Conservation (phyloP, 2,888 invertebrate genomes). For the Cryptus armator region DNA sequence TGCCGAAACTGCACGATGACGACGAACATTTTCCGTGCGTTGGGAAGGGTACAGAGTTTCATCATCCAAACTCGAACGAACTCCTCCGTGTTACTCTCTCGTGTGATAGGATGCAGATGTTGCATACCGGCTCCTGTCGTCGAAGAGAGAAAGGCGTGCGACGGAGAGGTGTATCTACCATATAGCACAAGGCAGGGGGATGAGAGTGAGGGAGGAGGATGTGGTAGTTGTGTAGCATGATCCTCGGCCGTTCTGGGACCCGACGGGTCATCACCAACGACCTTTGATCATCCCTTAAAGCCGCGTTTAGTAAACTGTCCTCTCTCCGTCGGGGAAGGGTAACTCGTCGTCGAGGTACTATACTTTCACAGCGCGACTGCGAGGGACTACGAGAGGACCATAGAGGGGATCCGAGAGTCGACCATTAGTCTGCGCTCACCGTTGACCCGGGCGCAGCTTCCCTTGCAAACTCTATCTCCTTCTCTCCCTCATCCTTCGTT, state of each 20-base stretch:
- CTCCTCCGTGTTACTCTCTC: neutral
- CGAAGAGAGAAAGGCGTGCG: slow-evolving; percentile 9
- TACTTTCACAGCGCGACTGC: slow-evolving; percentile 29
- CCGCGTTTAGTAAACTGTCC: slow-evolving; percentile 59
- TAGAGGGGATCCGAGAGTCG: slow-evolving; percentile 39
- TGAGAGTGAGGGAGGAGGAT: neutral
- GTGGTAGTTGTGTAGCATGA: slow-evolving; percentile 9
- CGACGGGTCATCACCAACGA: slow-evolving; percentile 55
- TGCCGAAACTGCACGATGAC: slow-evolving; percentile 8
- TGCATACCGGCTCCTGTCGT: slow-evolving; percentile 41
- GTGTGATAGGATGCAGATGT: slow-evolving; percentile 27
- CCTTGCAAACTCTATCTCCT: slow-evolving; percentile 17
- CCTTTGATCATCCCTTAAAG: slow-evolving; percentile 64
- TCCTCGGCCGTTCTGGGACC: slow-evolving; percentile 26
- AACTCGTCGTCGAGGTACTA: slow-evolving; percentile 26
- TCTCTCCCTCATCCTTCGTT: slow-evolving; percentile 13
- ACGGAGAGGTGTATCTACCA: slow-evolving; percentile 14
- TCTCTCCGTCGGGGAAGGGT: slow-evolving; percentile 7
- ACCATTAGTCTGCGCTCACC: slow-evolving; percentile 56
- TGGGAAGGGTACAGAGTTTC: slow-evolving; percentile 9
- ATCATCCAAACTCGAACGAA: slow-evolving; percentile 6
- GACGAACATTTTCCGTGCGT: slow-evolving; percentile 9
- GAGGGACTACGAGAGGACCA: slow-evolving; percentile 23
- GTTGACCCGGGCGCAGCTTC: slow-evolving; percentile 37
- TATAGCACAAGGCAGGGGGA: slow-evolving; percentile 14